phyloP scores from a whole-genome alignment of 2,888 invertebrate species.

The Pristionchus exspectatus region DNA sequence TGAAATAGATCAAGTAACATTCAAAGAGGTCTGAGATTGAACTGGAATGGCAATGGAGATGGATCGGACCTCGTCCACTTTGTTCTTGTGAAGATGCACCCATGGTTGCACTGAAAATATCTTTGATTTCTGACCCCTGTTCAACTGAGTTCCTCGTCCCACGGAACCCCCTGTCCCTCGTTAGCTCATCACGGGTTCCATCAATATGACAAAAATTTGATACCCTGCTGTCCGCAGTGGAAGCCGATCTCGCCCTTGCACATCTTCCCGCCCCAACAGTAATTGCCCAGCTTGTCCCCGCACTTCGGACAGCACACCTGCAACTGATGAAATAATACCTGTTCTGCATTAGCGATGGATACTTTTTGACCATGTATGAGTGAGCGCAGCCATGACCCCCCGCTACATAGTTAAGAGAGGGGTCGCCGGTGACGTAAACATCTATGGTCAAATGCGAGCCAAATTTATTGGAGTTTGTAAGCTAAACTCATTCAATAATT shows the following conservation, averaged over 20 bases:
- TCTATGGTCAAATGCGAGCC: too few species aligned
- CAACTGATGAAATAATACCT: slow-evolving; percentile 8
- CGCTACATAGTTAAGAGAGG: neutral
- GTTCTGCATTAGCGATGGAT: too few species aligned
- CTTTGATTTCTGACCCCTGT: too few species aligned
- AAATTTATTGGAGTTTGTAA: too few species aligned
- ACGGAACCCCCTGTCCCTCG: too few species aligned
- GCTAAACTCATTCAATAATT: neutral
- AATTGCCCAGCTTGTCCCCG: slow-evolving; percentile 67
- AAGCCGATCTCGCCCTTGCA: slow-evolving; percentile 62
- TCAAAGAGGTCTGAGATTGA: neutral
- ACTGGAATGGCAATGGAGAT: slow-evolving; percentile 59
- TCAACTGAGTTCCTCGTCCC: too few species aligned
- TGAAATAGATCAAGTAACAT: neutral
- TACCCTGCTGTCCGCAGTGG: slow-evolving; percentile 60
- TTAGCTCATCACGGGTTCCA: neutral
- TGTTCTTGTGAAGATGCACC: slow-evolving; percentile 68
- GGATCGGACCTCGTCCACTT: slow-evolving; percentile 78
- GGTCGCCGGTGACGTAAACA: too few species aligned
- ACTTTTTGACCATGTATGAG: too few species aligned
- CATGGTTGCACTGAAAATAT: slow-evolving; percentile 63
- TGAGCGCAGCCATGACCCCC: too few species aligned
- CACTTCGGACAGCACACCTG: slow-evolving; percentile 67
- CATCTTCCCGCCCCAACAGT: slow-evolving; percentile 62
- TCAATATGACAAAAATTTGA: neutral